Evolutionary conservation across 2,888 invertebrate species (phyloP).

Genomic region (Bursaphelenchus okinawaensis): DNA sequence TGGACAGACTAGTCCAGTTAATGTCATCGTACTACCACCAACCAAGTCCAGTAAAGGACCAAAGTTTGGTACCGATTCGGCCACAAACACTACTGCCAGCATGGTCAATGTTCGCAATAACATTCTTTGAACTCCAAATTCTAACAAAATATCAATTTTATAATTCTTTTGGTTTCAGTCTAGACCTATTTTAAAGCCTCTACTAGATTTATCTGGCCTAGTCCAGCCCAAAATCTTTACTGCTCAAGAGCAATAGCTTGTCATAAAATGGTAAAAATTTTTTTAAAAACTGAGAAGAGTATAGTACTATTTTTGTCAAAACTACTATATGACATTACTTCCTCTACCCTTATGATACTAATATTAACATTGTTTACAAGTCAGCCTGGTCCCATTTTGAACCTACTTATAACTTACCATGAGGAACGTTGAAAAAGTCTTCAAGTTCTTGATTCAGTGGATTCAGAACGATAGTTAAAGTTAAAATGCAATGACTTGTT

Average conservation of each 20-base stretch:
- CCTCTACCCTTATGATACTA: too few species aligned
- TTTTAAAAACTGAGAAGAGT: neutral
- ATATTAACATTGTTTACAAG: too few species aligned
- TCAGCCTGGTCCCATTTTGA: too few species aligned
- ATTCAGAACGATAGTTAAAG: slow-evolving; percentile 51
- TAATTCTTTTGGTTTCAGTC: too few species aligned
- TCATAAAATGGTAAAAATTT: neutral
- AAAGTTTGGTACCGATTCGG: too few species aligned
- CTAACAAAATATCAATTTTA: too few species aligned
- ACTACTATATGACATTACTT: too few species aligned
- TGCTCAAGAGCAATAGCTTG: too few species aligned
- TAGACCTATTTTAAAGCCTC: too few species aligned
- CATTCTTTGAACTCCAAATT: slow-evolving; percentile 36
- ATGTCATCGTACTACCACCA: slow-evolving; percentile 37
- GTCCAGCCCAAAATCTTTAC: neutral
- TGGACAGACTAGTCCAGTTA: slow-evolving; percentile 50
- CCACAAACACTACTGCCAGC: slow-evolving; percentile 27
- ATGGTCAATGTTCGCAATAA: slow-evolving; percentile 34
- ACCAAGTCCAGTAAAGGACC: slow-evolving; percentile 35
- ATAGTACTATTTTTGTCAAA: too few species aligned
- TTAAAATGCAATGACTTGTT: slow-evolving; percentile 49
- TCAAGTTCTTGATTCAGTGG: slow-evolving; percentile 54
- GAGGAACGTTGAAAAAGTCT: slow-evolving; percentile 47
- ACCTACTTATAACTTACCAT: slow-evolving; percentile 27
- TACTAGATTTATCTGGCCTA: too few species aligned